These are phyloP conservation scores for Harpalus rufipes DNA, from an alignment of 2,888 invertebrate genomes.

Conservation along the genomic window DNA sequence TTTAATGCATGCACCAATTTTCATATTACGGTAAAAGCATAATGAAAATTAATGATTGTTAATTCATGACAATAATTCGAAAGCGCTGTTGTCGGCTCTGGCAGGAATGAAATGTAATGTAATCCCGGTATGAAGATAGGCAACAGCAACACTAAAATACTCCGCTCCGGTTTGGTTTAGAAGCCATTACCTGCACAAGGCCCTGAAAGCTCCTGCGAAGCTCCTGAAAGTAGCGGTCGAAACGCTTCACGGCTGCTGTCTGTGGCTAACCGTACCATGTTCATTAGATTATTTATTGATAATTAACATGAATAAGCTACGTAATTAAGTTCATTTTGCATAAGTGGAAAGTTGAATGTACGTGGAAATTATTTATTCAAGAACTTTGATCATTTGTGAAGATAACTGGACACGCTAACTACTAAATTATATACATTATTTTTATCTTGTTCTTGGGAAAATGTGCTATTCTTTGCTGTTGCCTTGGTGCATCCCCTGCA, in stretches of 20 bases:
- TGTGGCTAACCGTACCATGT: conserved; percentile 39
- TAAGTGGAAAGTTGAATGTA: conserved; percentile 54
- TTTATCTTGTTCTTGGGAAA: conserved; percentile 30
- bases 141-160: conserved; percentile 3
- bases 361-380: conserved; percentile 54
- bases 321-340: conserved; percentile 57
- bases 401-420: conserved; percentile 49
- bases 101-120: conserved; percentile 5
- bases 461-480: conserved; percentile 22
- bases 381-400: conserved; percentile 35
- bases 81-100: neutral
- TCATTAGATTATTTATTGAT: conserved; percentile 58
- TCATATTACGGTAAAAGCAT: neutral
- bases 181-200: conserved; percentile 43
- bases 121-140: neutral
- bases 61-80: conserved; percentile 1
- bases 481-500: conserved; percentile 16
- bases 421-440: conserved; percentile 39
- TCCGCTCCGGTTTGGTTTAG: neutral
- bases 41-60: conserved; percentile 16
- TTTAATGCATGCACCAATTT: conserved; percentile 2
- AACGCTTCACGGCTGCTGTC: conserved; percentile 33
- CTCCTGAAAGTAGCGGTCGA: conserved; percentile 35
- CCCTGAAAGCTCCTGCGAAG: neutral
- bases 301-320: conserved; percentile 51